Evolutionary conservation across 2,113 vertebrate genomes (phyloP).

Genomic region (Tetrax tetrax): DNA sequence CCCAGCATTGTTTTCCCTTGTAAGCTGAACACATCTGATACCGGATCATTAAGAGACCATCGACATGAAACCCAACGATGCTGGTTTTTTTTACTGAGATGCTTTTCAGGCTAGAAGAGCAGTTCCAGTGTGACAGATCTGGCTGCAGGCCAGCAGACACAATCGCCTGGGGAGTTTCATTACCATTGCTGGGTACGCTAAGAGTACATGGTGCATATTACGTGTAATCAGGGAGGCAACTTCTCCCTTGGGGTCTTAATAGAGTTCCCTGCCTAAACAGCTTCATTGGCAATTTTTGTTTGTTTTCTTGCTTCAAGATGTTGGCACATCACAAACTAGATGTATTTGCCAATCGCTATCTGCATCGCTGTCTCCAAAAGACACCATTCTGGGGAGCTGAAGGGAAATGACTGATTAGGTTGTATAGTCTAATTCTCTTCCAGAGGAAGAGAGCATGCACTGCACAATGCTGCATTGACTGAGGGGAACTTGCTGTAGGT

Average conservation of each 20-base stretch:
- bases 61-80: background rate
- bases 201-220: background rate
- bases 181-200: background rate
- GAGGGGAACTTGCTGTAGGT: background rate
- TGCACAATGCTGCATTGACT: background rate
- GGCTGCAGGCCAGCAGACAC: background rate
- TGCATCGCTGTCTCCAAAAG: background rate
- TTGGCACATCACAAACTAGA: background rate
- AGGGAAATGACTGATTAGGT: background rate
- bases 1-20: background rate
- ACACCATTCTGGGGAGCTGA: background rate
- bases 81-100: background rate
- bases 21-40: background rate
- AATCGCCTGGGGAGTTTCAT: background rate
- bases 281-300: constrained; percentile 19
- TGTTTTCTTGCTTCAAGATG: constrained; percentile 8
- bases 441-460: background rate
- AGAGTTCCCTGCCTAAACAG: background rate
- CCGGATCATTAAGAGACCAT: background rate
- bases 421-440: background rate
- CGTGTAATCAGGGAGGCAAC: constrained; percentile 4
- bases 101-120: background rate
- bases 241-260: constrained; percentile 26
- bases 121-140: background rate
- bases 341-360: background rate